phyloP scores from a whole-genome alignment of 1,140 invertebrate genomes.

The Zophobas atratus region DNA sequence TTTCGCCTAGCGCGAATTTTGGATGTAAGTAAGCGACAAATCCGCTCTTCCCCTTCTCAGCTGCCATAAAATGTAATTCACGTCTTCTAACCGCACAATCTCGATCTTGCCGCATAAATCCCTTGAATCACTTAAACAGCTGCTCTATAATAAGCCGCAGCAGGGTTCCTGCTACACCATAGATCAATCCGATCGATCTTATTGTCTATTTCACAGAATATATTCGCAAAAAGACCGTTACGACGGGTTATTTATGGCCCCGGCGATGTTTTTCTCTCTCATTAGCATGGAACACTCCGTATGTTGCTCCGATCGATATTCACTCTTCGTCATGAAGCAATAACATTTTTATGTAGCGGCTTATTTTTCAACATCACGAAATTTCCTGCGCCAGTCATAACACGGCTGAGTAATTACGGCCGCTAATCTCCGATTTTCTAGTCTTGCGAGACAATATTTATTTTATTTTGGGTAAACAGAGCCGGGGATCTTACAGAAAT shows the following conservation, averaged over 20 bases:
- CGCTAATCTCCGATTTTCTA: conserved; percentile 1
- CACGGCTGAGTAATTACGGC: conserved; percentile 7
- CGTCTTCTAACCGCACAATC: conserved; percentile 48
- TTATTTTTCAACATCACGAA: conserved; percentile 4
- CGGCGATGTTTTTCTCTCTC: conserved; percentile 7
- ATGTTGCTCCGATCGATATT: conserved; percentile 4
- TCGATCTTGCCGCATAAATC: conserved; percentile 50
- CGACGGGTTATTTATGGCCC: conserved; percentile 3
- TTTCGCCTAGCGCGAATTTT: not conserved
- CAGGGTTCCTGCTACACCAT: conserved; percentile 38
- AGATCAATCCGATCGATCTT: conserved; percentile 50
- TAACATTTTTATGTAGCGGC: conserved; percentile 5
- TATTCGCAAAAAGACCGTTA: conserved; percentile 12
- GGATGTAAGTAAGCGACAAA: conserved; percentile 9
- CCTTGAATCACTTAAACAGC: conserved; percentile 53
- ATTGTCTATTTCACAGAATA: conserved; percentile 40
- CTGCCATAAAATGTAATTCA: conserved; percentile 35
- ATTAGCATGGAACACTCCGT: conserved; percentile 11
- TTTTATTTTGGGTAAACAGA: conserved; percentile 24
- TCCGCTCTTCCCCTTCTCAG: not conserved
- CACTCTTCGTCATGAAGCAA: not conserved
- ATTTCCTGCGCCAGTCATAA: not conserved
- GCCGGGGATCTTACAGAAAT: not conserved
- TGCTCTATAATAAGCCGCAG: conserved; percentile 52
- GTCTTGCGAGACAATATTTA: conserved; percentile 17